A percentile compares a stretch with the other conserved stretches of the same genome.
These are phyloP conservation scores for Aptenodytes patagonicus DNA, from an alignment of 2,113 vertebrate species.

Conservation along the genomic window DNA sequence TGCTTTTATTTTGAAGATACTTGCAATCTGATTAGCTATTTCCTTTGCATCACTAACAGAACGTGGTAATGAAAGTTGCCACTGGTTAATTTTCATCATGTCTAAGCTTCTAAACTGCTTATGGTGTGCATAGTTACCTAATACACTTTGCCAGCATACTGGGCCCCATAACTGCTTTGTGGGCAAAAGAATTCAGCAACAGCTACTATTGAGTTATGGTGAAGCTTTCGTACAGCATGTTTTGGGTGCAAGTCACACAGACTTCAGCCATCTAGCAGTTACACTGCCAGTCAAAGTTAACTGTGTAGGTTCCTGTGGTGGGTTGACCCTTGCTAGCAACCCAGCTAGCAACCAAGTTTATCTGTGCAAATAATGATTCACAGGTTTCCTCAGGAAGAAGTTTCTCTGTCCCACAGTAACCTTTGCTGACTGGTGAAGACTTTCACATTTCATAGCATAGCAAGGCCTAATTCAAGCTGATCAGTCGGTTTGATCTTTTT, in stretches of 20 bases:
- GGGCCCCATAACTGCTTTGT: neutral
- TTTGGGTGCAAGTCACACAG: neutral
- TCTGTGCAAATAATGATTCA: neutral
- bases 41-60: neutral
- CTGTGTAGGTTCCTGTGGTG: neutral
- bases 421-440: neutral
- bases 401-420: neutral
- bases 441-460: neutral
- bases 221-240: neutral
- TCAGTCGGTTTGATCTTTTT: neutral
- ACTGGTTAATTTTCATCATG: neutral
- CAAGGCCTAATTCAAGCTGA: neutral
- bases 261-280: neutral
- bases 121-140: neutral
- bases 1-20: neutral
- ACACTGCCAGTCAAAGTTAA: neutral
- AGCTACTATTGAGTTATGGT: neutral
- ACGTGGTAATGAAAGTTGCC: neutral
- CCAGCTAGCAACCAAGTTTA: neutral
- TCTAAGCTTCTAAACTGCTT: neutral
- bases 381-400: neutral
- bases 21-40: neutral
- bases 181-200: neutral
- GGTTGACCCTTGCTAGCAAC: neutral
- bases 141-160: neutral